Conservation (phyloP, 2,888 invertebrate genomes). For the Tipula confusa region DNA sequence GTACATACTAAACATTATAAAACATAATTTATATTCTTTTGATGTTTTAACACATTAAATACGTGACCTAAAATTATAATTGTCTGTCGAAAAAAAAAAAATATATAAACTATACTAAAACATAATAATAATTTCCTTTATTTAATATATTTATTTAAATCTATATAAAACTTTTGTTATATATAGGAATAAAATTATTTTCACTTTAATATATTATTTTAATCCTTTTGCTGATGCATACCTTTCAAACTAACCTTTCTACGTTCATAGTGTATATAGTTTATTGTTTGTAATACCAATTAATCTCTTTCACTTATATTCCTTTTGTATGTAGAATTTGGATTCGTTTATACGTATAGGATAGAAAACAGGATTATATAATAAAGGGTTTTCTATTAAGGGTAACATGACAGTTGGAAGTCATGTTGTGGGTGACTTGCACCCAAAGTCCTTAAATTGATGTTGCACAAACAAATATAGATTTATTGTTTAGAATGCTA, state of each 20-base stretch:
- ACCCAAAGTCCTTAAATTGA: too few species aligned
- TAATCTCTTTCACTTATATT: neutral
- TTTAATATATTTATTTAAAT: neutral
- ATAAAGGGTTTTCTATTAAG: too few species aligned
- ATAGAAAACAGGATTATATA: neutral
- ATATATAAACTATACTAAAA: neutral
- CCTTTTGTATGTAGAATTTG: neutral
- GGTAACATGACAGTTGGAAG: too few species aligned
- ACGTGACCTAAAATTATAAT: constrained; percentile 6
- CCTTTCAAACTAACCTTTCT: neutral
- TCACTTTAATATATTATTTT: neutral
- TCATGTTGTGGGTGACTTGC: too few species aligned
- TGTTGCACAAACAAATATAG: too few species aligned
- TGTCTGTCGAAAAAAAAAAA: neutral
- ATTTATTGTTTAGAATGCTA: too few species aligned
- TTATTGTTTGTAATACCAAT: neutral
- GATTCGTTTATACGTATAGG: neutral
- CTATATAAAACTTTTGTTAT: neutral
- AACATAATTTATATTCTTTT: neutral
- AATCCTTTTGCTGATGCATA: neutral
- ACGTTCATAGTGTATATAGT: neutral
- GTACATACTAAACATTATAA: neutral
- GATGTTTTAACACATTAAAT: constrained; percentile 12
- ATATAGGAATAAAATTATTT: neutral
- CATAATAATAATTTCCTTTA: neutral